Conservation (phyloP, 2,113 vertebrate genomes). For the Crocuta crocuta region DNA sequence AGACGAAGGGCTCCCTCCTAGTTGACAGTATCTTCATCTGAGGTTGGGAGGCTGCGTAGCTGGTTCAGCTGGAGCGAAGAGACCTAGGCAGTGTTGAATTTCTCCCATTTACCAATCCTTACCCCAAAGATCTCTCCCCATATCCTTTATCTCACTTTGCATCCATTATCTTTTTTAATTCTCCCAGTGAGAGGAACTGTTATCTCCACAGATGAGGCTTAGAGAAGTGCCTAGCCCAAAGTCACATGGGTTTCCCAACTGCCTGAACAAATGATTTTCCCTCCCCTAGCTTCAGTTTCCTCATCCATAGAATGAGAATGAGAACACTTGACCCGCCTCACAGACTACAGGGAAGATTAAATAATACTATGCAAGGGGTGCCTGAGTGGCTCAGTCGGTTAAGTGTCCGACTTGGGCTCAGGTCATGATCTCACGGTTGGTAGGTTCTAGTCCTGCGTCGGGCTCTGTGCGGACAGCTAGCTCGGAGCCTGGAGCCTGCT, state of each 20-base stretch:
- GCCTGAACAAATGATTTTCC: not conserved
- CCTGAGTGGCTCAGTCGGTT: not conserved
- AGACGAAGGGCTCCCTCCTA: not conserved
- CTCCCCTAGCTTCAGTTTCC: not conserved
- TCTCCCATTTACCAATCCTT: not conserved
- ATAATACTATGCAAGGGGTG: not conserved
- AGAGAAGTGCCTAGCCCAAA: not conserved
- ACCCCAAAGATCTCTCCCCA: not conserved
- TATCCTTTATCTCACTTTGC: not conserved
- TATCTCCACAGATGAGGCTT: not conserved
- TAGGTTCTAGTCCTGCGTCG: no score
- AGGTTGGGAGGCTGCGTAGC: not conserved
- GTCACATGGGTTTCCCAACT: not conserved
- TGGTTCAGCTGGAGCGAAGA: not conserved
- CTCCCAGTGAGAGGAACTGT: not conserved
- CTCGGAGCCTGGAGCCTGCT: no score
- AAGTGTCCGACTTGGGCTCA: no score
- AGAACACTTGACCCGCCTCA: not conserved
- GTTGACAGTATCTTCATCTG: not conserved
- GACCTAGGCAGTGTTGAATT: not conserved
- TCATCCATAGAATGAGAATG: slow-evolving; percentile 4
- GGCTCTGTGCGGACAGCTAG: no score
- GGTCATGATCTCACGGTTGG: no score
- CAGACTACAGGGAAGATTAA: not conserved
- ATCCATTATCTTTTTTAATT: slow-evolving; percentile 26